Evolutionary conservation across 2,113 vertebrate genomes (phyloP).

Genomic region (Cariama cristata): DNA sequence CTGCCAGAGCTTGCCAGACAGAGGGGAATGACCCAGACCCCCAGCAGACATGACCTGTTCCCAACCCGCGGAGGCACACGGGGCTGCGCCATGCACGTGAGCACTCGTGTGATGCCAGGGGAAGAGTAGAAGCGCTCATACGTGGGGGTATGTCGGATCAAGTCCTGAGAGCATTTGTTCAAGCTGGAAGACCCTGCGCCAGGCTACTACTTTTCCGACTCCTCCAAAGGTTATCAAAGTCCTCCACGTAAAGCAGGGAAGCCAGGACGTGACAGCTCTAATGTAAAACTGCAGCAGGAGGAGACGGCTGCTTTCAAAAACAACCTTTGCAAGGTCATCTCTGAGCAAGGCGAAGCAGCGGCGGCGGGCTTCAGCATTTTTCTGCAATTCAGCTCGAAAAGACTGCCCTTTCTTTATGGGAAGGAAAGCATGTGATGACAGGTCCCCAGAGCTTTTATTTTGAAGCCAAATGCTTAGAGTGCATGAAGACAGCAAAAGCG

Average conservation of each 20-base stretch:
- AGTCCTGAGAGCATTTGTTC: neutral
- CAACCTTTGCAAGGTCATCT: conserved; percentile 34
- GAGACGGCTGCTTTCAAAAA: neutral
- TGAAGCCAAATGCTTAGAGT: conserved; percentile 59
- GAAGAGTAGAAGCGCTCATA: rapidly evolving
- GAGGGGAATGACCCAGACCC: neutral
- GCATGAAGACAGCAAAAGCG: conserved; percentile 49
- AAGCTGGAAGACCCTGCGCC: neutral
- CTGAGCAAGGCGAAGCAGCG: neutral
- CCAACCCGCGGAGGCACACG: rapidly evolving
- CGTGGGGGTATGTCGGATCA: rapidly evolving
- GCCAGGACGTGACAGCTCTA: neutral
- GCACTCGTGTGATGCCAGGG: rapidly evolving
- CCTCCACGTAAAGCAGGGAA: neutral
- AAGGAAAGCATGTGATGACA: conserved; percentile 15
- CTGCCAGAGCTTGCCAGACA: neutral
- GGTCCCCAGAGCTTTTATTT: conserved; percentile 57
- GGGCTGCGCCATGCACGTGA: rapidly evolving
- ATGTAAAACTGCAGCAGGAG: neutral
- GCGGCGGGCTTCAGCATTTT: neutral
- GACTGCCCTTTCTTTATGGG: neutral
- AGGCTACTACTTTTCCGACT: neutral
- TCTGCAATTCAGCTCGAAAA: conserved; percentile 20
- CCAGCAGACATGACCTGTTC: neutral
- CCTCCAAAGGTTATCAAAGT: neutral